Conservation (phyloP, 2,888 invertebrate species). For the Boloria euphrosyne region DNA sequence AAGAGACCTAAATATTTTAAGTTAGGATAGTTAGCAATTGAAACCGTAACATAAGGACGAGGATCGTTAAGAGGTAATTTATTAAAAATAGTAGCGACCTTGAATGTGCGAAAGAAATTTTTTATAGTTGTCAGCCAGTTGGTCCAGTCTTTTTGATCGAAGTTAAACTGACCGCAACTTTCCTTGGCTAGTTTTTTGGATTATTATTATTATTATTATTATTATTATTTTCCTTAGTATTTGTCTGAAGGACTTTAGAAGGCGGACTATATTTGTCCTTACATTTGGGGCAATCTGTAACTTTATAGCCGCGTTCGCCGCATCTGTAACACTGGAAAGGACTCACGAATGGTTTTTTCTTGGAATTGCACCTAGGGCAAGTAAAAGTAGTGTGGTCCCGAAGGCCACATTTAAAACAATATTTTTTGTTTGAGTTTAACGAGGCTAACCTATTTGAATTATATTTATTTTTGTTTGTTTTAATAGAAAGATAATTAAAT, state of each 20-base stretch:
- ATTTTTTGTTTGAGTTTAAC: too few relatives aligned
- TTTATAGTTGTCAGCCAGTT: background rate
- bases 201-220: constrained; percentile 1
- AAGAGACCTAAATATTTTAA: too few relatives aligned
- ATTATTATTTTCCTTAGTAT: background rate
- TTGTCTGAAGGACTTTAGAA: constrained; percentile 3
- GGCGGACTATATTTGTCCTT: background rate
- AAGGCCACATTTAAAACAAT: background rate
- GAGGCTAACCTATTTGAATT: constrained; percentile 1
- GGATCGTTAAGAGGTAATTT: too few relatives aligned
- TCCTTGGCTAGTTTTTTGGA: background rate
- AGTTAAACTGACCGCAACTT: too few relatives aligned
- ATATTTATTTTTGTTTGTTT: constrained; percentile 3
- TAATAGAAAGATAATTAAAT: background rate
- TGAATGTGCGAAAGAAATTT: background rate
- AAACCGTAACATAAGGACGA: too few relatives aligned
- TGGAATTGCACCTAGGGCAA: background rate
- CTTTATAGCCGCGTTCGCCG: background rate
- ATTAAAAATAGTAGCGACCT: background rate
- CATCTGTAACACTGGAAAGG: background rate
- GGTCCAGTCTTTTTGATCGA: background rate
- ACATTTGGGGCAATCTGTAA: background rate
- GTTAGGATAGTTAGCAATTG: too few relatives aligned
- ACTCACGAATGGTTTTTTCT: background rate
- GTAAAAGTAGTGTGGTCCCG: background rate